Percentiles rank a stretch among this genome's conserved stretches.
phyloP scores from a whole-genome alignment of 2,888 invertebrate species.

The Psylliodes chrysocephalus region DNA sequence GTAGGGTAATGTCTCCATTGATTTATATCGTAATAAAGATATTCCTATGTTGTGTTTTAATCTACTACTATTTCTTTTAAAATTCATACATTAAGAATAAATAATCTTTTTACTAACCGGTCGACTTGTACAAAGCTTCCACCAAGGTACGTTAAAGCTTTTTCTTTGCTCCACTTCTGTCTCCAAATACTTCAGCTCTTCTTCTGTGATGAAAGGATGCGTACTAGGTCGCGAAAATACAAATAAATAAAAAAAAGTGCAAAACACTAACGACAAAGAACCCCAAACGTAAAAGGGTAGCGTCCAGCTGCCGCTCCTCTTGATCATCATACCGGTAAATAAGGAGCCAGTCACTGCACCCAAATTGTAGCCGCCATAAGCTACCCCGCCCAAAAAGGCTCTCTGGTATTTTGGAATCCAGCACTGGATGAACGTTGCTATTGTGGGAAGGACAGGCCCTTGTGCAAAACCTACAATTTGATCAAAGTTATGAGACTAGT shows the following conservation, averaged over 20 bases:
- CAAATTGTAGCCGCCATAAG: slow-evolving; percentile 80
- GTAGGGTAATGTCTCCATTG: no score
- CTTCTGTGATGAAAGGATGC: slow-evolving; percentile 55
- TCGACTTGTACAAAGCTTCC: slow-evolving; percentile 5
- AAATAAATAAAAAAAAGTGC: slow-evolving; percentile 61
- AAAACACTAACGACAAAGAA: slow-evolving; percentile 78
- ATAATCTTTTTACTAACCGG: slow-evolving; percentile 20
- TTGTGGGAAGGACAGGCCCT: slow-evolving; percentile 79
- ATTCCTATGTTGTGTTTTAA: no score
- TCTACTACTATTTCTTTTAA: no score
- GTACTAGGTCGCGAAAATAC: slow-evolving; percentile 69
- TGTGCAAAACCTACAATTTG: slow-evolving; percentile 68
- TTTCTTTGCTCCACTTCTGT: slow-evolving; percentile 13
- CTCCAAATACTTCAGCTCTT: slow-evolving; percentile 37
- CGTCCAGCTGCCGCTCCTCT: slow-evolving; percentile 75
- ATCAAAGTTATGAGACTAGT: no score
- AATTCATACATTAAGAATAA: no score
- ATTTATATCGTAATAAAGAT: no score
- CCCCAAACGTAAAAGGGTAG: slow-evolving; percentile 84
- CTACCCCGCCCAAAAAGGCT: slow-evolving; percentile 78
- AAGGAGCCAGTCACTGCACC: slow-evolving; percentile 73
- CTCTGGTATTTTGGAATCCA: slow-evolving; percentile 84
- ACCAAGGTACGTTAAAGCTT: slow-evolving; percentile 33
- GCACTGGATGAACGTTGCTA: slow-evolving; percentile 67
- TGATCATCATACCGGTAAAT: slow-evolving; percentile 71